Evolutionary conservation across 2,113 vertebrate genomes (phyloP).

Genomic region (Sterrhoptilus dennistouni): DNA sequence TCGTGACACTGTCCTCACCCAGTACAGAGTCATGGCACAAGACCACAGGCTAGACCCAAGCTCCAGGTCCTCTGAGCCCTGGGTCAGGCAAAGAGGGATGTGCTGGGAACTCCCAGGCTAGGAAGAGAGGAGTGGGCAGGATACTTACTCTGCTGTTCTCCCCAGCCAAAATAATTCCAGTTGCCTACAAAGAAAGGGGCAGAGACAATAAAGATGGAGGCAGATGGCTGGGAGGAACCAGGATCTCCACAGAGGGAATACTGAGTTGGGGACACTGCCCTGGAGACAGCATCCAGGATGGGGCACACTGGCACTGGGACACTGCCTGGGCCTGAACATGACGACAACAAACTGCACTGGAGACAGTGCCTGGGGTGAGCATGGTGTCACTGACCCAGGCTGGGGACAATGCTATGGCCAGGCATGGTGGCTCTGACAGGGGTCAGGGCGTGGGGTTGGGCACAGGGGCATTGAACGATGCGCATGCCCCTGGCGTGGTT

Average conservation of each 20-base stretch:
- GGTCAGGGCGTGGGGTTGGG: neutral
- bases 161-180: conserved; percentile 96
- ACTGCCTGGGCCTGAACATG: neutral
- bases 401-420: neutral
- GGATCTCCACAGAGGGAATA: neutral
- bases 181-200: conserved; percentile 83
- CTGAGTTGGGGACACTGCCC: neutral
- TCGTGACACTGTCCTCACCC: neutral
- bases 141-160: conserved; percentile 97
- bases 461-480: neutral
- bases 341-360: neutral
- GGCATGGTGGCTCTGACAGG: neutral
- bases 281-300: neutral
- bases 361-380: neutral
- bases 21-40: neutral
- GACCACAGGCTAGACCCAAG: neutral
- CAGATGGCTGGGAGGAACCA: neutral
- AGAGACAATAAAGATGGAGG: conserved; percentile 24
- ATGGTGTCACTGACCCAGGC: neutral
- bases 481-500: neutral
- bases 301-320: neutral
- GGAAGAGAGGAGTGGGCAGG: neutral
- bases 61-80: neutral
- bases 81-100: neutral
- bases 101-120: neutral